phyloP scores from a whole-genome alignment of 2,113 vertebrate species.

The Peromyscus californicus region DNA sequence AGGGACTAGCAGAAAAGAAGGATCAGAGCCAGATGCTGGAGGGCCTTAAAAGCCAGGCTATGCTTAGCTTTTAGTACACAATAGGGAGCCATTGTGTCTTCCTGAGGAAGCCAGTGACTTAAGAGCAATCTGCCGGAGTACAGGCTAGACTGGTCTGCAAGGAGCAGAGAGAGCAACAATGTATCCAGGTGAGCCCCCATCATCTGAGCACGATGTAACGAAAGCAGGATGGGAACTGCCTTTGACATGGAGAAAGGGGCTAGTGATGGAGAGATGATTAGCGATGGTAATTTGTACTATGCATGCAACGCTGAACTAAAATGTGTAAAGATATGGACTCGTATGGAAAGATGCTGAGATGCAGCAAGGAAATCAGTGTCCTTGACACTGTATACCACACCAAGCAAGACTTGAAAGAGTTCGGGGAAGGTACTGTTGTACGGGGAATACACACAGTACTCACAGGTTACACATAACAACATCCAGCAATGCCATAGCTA shows the following conservation, averaged over 20 bases:
- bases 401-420: background rate
- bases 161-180: background rate
- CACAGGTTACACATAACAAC: background rate
- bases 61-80: constrained; percentile 34
- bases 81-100: background rate
- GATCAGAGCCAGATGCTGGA: constrained; percentile 49
- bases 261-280: background rate
- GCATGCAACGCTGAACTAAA: background rate
- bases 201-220: background rate
- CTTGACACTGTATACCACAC: background rate
- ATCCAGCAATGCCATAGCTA: background rate
- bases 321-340: background rate
- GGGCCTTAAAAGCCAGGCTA: constrained; percentile 36
- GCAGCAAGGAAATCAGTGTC: background rate
- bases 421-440: background rate
- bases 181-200: background rate
- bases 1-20: background rate
- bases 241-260: background rate
- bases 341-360: background rate
- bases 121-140: background rate
- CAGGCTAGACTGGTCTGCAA: background rate
- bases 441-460: background rate
- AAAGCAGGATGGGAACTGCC: background rate
- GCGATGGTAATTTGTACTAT: background rate
- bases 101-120: constrained; percentile 17